Conservation (phyloP, 2,113 vertebrate genomes). For the Thinocorus orbignyianus region DNA sequence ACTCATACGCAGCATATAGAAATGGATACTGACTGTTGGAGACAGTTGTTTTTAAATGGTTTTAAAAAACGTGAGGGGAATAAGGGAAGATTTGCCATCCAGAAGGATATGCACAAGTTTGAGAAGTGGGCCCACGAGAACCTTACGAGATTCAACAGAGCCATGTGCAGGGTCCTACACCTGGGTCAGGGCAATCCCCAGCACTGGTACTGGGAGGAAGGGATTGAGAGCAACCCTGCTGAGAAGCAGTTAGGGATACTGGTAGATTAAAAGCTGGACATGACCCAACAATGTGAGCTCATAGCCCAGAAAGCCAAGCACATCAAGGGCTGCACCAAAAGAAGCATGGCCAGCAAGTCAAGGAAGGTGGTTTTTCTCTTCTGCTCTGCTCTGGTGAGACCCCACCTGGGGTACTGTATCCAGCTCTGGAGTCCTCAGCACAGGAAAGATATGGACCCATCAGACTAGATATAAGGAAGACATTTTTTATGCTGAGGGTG, state of each 20-base stretch:
- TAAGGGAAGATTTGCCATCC: background rate
- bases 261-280: background rate
- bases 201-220: background rate
- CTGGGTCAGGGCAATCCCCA: background rate
- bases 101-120: no score
- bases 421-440: no score
- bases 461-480: background rate
- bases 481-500: background rate
- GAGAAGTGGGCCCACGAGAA: background rate
- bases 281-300: fast-evolving
- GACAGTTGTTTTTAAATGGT: background rate
- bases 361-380: background rate
- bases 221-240: background rate
- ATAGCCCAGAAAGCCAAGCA: background rate
- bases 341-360: background rate
- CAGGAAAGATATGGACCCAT: background rate
- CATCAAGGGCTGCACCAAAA: background rate
- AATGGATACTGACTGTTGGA: background rate
- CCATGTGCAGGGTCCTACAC: background rate
- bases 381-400: background rate
- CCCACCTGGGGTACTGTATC: background rate
- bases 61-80: background rate
- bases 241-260: background rate
- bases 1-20: background rate
- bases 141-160: background rate